Base-by-base conservation (phyloP, 2,113 vertebrate species). In the Dicentrarchus labrax region DNA sequence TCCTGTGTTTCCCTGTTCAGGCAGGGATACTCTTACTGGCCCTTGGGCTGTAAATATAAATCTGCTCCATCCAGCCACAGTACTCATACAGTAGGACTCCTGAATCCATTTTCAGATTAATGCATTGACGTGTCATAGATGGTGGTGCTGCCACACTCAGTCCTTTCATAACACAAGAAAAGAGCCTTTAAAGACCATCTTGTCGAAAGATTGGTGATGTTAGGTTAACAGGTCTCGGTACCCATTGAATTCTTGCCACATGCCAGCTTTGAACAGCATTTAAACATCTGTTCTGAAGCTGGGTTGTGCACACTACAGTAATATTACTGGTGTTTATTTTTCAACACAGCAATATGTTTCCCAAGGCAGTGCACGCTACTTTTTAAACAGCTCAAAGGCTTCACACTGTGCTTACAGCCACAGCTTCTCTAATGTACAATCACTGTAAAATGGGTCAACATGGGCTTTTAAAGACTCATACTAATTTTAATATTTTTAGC, bases 21-120 rank as follows among this genome's bases (percentile, higher is more conserved):
- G 56, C 76, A 71, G 57, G 81, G 80, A 86, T 87, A 54, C 70
- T 22, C 76, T 65, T 36, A 73, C 60, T 79, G 64, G 78, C 51
- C 76, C 17, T 4, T 57, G 54, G 56, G n/a, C 54, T 81, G 76
- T 86, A 87, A 85, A 90, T 84, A 89, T 75, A 76, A 89, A 89
- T 82, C 72, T 79, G 60, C 47, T 39, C 15, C 65, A n/a, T 85
- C 41, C 57, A 56, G 53, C 76, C 50, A 43, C 48, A 41, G 47
- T 43, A 36, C 50, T 76, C 67, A 66, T 54, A 86, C 62, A 57
- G 50, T 73, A 43, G 65, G 57, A 60, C 76, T 56, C 71, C 56
- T 67, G 62, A 75, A 74, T 85, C 51, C 16, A 61, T 77, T 85
- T 56, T 59, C 54, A 80, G 77, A 85, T 88, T 7, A 78, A 59